Evolutionary conservation across 2,888 invertebrate species (phyloP), one percentile per base, ranked within the genome.

Genomic region (Therioaphis trifolii): DNA sequence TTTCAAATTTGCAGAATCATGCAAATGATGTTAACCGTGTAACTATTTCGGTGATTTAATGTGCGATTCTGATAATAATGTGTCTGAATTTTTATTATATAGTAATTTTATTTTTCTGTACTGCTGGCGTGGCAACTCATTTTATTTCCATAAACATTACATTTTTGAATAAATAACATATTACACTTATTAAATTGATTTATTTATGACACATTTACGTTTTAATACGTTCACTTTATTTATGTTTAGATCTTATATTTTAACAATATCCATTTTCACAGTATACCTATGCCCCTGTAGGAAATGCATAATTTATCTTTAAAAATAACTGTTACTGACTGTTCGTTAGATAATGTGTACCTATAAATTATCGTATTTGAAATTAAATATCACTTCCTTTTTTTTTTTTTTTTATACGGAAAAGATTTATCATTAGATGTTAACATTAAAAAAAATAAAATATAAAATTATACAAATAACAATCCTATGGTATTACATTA

Each of bases 181-280:
- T 18, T 55, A 40, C 9, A 55, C 29, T 55, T 58, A 74, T n/a
- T 18, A 74, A 40, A 74, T 74, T 40, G 74, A 74, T 74, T 74
- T 74, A 74, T 74, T 55, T 15, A 24, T 24, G 40, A 21, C 24
- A 24, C 2, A 40, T 74, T 55, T 74, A 55, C 40, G 35, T 35
- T 55, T 74, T 55, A 74, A 74, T 74, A 55, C 55, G 15, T 55
- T 21, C 21, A 40, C 35, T 74, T 15, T 55, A 21, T 40, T 35
- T 21, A n/a, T 58, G 15, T 5, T 14, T 21, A 4, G 0, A 24
- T 40, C 52, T 40, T 40, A 55, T 55, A n/a, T 74, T 40, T 40
- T 18, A 55, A 18, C 14, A 40, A n/a, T n/a, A 40, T 66, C 11
- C 18, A 21, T 40, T 66, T 18, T 29, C n/a, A n/a, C 18, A n/a